These are phyloP conservation scores for Chitala chitala DNA, from an alignment of 2,113 vertebrate species.

Conservation along the genomic window DNA sequence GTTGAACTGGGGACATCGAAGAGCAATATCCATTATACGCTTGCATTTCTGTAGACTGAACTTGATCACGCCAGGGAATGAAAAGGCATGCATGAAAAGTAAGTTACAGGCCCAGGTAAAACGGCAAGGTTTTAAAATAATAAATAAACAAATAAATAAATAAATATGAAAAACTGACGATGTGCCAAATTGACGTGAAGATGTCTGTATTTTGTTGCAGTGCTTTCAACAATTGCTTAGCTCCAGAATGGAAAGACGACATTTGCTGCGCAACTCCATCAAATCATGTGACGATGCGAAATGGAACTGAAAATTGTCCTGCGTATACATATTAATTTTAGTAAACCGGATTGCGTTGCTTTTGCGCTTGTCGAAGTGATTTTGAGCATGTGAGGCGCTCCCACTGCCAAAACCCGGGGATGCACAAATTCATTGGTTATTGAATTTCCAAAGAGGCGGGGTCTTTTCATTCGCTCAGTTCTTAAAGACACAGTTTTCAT, in stretches of 20 bases:
- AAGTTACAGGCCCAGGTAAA: background rate
- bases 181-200: slow-evolving; percentile 45
- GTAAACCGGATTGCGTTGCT: slow-evolving; percentile 41
- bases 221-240: slow-evolving; percentile 1
- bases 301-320: slow-evolving; percentile 39
- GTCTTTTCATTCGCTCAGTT: slow-evolving; percentile 45
- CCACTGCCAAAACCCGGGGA: slow-evolving; percentile 45
- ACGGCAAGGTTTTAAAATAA: background rate
- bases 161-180: slow-evolving; percentile 24
- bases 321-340: slow-evolving; percentile 51
- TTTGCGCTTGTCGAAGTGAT: slow-evolving; percentile 51
- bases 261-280: slow-evolving; percentile 2
- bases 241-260: background rate
- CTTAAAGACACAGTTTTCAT: slow-evolving; percentile 67
- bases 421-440: slow-evolving; percentile 61
- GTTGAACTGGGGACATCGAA: slow-evolving; percentile 10
- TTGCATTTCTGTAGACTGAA: slow-evolving; percentile 23
- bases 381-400: slow-evolving; percentile 67
- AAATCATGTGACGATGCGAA: slow-evolving; percentile 29
- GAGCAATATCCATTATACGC: slow-evolving; percentile 35
- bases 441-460: slow-evolving; percentile 42
- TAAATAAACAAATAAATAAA: background rate
- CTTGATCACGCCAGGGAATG: background rate
- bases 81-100: background rate
- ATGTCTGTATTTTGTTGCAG: background rate